Percentiles rank a stretch among this genome's conserved stretches.
Evolutionary conservation across 2,113 vertebrate genomes (phyloP).

Genomic region (Motacilla tschutschensis): DNA sequence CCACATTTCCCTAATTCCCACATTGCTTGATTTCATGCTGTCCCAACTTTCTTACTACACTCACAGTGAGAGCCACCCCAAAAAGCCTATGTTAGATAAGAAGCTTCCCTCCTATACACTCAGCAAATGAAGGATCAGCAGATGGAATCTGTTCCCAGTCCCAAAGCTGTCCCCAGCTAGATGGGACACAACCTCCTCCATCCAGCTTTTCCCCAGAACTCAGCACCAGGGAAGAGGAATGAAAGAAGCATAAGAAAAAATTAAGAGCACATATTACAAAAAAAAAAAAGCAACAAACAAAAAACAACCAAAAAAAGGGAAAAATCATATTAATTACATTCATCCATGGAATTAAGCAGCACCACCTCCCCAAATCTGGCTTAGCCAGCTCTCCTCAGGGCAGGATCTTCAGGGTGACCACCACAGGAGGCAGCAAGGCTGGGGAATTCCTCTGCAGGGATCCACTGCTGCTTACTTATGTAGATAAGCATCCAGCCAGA

Average conservation of each 20-base stretch:
- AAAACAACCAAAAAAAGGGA: neutral
- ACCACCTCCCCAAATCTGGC: slow-evolving; percentile 22
- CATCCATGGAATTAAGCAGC: neutral
- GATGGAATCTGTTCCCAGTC: neutral
- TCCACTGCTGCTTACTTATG: slow-evolving; percentile 67
- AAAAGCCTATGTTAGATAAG: neutral
- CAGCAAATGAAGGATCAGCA: neutral
- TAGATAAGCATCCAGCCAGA: slow-evolving; percentile 82
- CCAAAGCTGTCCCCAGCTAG: neutral
- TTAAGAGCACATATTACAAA: neutral
- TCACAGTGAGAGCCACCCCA: neutral
- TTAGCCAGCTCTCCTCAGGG: slow-evolving; percentile 8
- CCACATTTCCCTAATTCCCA: neutral
- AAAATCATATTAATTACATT: slow-evolving; percentile 5
- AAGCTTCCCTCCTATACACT: neutral
- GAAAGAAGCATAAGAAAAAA: slow-evolving; percentile 36
- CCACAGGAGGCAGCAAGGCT: slow-evolving; percentile 4
- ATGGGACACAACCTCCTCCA: neutral
- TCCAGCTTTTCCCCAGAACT: neutral
- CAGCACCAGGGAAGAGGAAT: slow-evolving; percentile 22
- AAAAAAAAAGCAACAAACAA: neutral
- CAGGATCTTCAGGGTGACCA: slow-evolving; percentile 13
- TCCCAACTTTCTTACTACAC: neutral
- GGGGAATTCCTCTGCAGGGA: slow-evolving; percentile 3
- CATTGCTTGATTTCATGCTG: neutral